Conservation (phyloP, 2,888 invertebrate species). For the Sarcophaga carnaria region DNA sequence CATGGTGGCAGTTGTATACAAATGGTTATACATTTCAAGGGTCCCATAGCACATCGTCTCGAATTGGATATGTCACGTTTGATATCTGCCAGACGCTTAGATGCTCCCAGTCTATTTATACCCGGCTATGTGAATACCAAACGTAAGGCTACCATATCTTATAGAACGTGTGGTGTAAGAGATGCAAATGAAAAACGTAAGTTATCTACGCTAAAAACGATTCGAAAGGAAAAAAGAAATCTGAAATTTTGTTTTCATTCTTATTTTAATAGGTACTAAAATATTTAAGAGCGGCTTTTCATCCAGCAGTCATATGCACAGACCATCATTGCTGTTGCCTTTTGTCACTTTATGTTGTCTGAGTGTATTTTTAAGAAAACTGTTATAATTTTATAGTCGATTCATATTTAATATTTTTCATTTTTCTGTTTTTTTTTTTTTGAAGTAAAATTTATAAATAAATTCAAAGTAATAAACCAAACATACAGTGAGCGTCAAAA, state of each 20-base stretch:
- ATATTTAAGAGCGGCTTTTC: constrained; percentile 69
- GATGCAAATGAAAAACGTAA: constrained; percentile 88
- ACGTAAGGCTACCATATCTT: constrained; percentile 87
- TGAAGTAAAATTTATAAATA: too few species aligned
- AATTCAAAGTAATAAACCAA: neutral
- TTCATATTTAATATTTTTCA: neutral
- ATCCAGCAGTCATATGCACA: constrained; percentile 65
- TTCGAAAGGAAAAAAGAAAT: too few species aligned
- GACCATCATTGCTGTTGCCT: constrained; percentile 69
- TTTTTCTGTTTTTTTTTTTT: neutral
- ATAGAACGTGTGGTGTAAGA: constrained; percentile 89
- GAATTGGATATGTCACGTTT: constrained; percentile 90
- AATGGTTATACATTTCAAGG: constrained; percentile 92
- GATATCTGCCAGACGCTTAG: constrained; percentile 88
- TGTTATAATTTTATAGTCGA: constrained; percentile 27
- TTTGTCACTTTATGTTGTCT: constrained; percentile 50
- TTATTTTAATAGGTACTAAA: constrained; percentile 72
- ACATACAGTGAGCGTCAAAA: too few species aligned
- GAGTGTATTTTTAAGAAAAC: constrained; percentile 36
- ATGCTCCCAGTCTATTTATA: constrained; percentile 89
- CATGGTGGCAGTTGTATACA: constrained; percentile 92
- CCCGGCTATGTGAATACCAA: constrained; percentile 89
- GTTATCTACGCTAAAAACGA: constrained; percentile 41
- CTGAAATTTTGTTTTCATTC: neutral
- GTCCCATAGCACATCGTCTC: constrained; percentile 89